Percentiles rank a stretch among this genome's conserved stretches.
Conservation (phyloP, 2,797 vertebrate genomes). For the Diplodus sargus region DNA sequence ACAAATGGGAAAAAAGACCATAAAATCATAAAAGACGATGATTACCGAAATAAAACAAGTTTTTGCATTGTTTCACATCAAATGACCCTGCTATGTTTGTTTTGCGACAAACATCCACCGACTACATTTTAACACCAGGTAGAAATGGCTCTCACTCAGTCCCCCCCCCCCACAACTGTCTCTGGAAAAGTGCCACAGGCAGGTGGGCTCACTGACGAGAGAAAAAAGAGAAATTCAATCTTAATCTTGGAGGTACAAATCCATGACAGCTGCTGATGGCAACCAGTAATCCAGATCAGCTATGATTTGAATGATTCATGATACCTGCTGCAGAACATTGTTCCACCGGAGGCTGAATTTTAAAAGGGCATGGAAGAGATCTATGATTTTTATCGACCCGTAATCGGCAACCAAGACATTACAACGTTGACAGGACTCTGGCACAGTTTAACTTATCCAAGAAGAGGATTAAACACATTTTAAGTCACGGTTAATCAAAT, state of each 20-base stretch:
- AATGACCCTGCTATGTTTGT: conserved; percentile 15
- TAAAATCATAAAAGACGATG: conserved; percentile 4
- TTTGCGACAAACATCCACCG: conserved; percentile 15
- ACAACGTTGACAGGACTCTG: conserved; percentile 16
- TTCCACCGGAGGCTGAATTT: conserved; percentile 42
- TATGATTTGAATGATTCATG: conserved; percentile 53
- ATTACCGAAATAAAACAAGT: background rate
- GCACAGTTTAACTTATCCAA: conserved; percentile 14
- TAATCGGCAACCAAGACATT: conserved; percentile 23
- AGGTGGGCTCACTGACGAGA: conserved; percentile 24
- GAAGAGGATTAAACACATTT: conserved; percentile 47
- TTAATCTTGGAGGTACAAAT: conserved; percentile 51
- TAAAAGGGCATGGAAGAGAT: conserved; percentile 38
- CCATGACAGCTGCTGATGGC: conserved; percentile 43
- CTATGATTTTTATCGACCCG: conserved; percentile 45
- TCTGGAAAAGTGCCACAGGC: conserved; percentile 28
- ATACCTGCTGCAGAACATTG: conserved; percentile 31
- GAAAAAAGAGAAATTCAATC: conserved; percentile 13
- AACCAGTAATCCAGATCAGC: conserved; percentile 56
- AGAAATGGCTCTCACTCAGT: conserved; percentile 13
- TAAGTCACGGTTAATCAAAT: conserved; percentile 2
- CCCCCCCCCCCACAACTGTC: background rate
- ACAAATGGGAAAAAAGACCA: conserved; percentile 9
- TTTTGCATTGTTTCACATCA: background rate
- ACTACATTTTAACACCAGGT: conserved; percentile 33